These are phyloP conservation scores for Lethocerus indicus DNA, from an alignment of 1,140 invertebrate species.

Conservation along the genomic window DNA sequence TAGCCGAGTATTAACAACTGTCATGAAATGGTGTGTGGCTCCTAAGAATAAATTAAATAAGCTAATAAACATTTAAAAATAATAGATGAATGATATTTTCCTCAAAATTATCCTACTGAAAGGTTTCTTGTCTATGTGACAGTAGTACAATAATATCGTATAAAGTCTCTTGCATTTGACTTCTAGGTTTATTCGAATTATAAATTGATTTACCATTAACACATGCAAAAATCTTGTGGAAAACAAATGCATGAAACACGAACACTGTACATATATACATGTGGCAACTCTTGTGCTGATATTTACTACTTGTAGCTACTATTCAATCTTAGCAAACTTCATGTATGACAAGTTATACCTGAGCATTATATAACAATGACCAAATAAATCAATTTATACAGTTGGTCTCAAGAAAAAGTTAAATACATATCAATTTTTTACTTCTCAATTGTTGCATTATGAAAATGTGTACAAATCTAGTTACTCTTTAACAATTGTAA, in stretches of 20 bases:
- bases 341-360: constrained; percentile 10
- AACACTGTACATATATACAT: constrained; percentile 15
- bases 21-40: neutral
- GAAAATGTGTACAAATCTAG: too few relatives aligned
- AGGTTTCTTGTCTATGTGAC: neutral
- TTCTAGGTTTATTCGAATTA: neutral
- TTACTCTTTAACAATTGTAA: constrained; percentile 2
- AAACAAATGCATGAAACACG: constrained; percentile 9
- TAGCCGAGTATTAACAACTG: neutral
- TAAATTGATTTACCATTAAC: neutral
- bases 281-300: constrained; percentile 13
- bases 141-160: neutral
- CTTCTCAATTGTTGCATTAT: neutral
- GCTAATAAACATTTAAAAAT: neutral
- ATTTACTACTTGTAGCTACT: constrained; percentile 9
- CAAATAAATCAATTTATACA: constrained; percentile 11
- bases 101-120: constrained; percentile 5
- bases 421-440: neutral
- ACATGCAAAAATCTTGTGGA: constrained; percentile 1
- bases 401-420: constrained; percentile 6
- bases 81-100: constrained; percentile 6
- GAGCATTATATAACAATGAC: constrained; percentile 12
- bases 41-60: neutral
- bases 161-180: constrained; percentile 1
- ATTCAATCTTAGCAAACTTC: constrained; percentile 6